Percentiles rank a stretch among this genome's conserved stretches.
These are phyloP conservation scores for Xenops minutus DNA, from an alignment of 2,797 vertebrate genomes.

Conservation along the genomic window DNA sequence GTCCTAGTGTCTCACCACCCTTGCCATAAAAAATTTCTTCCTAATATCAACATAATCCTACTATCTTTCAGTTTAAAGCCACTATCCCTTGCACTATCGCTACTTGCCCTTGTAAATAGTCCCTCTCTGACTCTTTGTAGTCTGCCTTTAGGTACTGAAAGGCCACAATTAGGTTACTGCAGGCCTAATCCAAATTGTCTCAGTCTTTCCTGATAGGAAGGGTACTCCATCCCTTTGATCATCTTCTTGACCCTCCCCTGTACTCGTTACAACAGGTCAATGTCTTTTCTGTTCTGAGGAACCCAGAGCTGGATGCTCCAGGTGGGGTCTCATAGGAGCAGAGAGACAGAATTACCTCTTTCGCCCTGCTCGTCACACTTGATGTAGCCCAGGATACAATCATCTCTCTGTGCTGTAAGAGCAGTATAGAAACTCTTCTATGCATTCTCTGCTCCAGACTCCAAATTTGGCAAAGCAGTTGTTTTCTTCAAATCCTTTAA, in stretches of 20 bases:
- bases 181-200: not conserved
- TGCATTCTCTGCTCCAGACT: not conserved
- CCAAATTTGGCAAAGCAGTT: not conserved
- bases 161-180: fast-evolving
- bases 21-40: not conserved
- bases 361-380: fast-evolving
- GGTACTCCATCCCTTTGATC: not conserved
- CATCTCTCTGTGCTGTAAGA: not conserved
- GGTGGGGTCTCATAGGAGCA: not conserved
- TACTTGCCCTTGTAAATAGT: too few species aligned
- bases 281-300: too few species aligned
- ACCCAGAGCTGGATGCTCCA: not conserved
- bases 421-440: not conserved
- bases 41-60: not conserved
- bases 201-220: not conserved
- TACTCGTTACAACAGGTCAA: fast-evolving
- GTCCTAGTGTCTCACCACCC: fast-evolving
- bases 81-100: too few species aligned
- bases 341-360: not conserved
- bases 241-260: fast-evolving
- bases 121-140: not conserved
- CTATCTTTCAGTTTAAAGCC: not conserved
- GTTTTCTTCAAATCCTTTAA: not conserved
- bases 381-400: fast-evolving
- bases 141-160: not conserved